These are phyloP conservation scores for Typhlomys cinereus DNA, from an alignment of 2,113 vertebrate genomes.

Conservation along the genomic window DNA sequence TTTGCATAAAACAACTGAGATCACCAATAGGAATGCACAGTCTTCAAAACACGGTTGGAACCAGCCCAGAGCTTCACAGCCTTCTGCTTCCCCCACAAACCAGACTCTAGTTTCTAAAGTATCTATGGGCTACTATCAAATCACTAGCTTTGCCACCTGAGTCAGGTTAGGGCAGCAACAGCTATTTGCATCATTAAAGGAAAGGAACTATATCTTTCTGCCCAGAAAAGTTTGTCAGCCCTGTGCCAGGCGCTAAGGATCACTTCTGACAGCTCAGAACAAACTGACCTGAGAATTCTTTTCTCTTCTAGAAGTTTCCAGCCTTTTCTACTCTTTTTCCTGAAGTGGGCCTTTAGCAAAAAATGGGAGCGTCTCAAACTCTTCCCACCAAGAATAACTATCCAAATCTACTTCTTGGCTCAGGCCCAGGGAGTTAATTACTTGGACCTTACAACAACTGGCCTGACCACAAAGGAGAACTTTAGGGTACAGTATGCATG, in stretches of 20 bases:
- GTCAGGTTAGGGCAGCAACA: not conserved
- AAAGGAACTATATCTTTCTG: not conserved
- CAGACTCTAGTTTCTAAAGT: not conserved
- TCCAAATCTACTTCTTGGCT: slow-evolving; percentile 58
- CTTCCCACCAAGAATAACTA: slow-evolving; percentile 58
- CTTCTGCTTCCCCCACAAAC: not conserved
- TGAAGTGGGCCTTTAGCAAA: slow-evolving; percentile 24
- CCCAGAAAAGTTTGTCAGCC: not conserved
- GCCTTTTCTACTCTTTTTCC: not conserved
- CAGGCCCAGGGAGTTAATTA: slow-evolving; percentile 46
- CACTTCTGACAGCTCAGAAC: not conserved
- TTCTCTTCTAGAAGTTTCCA: slow-evolving; percentile 37
- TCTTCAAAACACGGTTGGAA: not conserved
- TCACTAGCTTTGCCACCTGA: not conserved
- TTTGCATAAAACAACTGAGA: not conserved
- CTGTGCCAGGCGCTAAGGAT: not conserved
- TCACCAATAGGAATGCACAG: not conserved
- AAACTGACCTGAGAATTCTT: not conserved
- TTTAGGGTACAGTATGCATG: slow-evolving; percentile 16
- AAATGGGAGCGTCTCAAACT: slow-evolving; percentile 3
- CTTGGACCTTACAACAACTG: slow-evolving; percentile 31
- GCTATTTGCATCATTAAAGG: not conserved
- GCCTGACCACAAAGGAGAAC: slow-evolving; percentile 53
- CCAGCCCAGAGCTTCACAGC: not conserved
- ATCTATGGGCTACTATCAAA: not conserved